phyloP scores from a whole-genome alignment of 1,140 invertebrate genomes.

The Cylas formicarius region DNA sequence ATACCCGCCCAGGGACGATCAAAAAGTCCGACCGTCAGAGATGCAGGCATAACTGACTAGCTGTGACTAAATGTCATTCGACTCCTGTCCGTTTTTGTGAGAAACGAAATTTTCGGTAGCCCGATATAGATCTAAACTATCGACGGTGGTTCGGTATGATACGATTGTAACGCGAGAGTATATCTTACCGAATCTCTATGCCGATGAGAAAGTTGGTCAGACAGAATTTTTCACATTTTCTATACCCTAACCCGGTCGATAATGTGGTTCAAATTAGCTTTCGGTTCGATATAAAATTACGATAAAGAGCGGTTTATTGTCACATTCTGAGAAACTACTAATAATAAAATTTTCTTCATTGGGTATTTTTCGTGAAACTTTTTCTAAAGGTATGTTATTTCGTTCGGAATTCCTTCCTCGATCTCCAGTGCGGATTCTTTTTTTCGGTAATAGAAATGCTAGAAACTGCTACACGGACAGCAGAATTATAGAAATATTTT shows the following conservation, averaged over 20 bases:
- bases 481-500: too few relatives aligned
- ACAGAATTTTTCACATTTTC: slow-evolving; percentile 14
- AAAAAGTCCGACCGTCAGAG: too few relatives aligned
- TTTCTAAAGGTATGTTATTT: too few relatives aligned
- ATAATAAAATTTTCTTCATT: too few relatives aligned
- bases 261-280: slow-evolving; percentile 1
- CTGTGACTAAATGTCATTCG: slow-evolving; percentile 10
- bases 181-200: slow-evolving; percentile 9
- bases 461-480: too few relatives aligned
- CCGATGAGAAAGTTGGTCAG: neutral
- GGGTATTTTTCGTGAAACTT: too few relatives aligned
- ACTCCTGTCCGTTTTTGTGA: slow-evolving; percentile 1
- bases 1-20: too few relatives aligned
- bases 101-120: slow-evolving; percentile 17
- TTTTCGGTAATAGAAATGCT: too few relatives aligned
- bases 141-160: slow-evolving; percentile 3
- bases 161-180: slow-evolving; percentile 11
- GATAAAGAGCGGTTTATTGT: neutral
- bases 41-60: too few relatives aligned
- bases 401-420: too few relatives aligned
- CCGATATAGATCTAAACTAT: slow-evolving; percentile 15
- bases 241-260: neutral
- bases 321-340: slow-evolving; percentile 4
- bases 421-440: too few relatives aligned
- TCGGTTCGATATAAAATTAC: neutral